Evolutionary conservation across 2,888 invertebrate species (phyloP), one percentile per base, ranked within the genome.

Genomic region (Agrochola lychnidis): DNA sequence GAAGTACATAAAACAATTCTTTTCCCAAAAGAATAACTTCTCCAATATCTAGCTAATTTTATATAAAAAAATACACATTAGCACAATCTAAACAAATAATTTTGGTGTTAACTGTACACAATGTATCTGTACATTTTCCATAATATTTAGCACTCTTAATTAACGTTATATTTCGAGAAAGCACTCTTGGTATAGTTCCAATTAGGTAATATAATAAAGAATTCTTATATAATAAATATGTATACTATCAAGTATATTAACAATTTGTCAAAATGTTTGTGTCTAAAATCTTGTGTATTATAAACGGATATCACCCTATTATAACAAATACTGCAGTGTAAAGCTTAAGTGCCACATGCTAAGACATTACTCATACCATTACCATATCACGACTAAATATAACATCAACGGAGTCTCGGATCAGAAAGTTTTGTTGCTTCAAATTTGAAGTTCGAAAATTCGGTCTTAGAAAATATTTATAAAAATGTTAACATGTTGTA

Each of bases 1-100:
- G 93, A 94, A 94, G 93, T 93, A 91, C 88, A 91, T 89, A 92
- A 91, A 94, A 94, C 90, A 95, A 93, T 96, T 96, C 96, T 96
- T 96, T 96, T 96, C 94, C 94, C 86, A 96, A 96, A 96, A 96
- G 96, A 96, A 96, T 96, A 96, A 96, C 96, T 89, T 93, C 89
- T 90, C 91, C 90, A 87, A 89, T 89, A 90, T 88, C 90, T 92
- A 93, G 87, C 91, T 85, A 88, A 76, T 73, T 88, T 90, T 86
- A 90, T 84, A 92, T 92, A 93, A 92, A 51, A 45, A 51, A 91
- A 91, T 91, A 92, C 85, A 88, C 89, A 91, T 91, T 87, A 88
- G 90, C 91, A 92, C 88, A 90, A 92, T 91, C 89, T 89, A 90
- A 90, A 91, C 90, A 91, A 88, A 90, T 89, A 91, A 92, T 91